phyloP scores from a whole-genome alignment of 1,140 invertebrate species.

The Patella vulgata region DNA sequence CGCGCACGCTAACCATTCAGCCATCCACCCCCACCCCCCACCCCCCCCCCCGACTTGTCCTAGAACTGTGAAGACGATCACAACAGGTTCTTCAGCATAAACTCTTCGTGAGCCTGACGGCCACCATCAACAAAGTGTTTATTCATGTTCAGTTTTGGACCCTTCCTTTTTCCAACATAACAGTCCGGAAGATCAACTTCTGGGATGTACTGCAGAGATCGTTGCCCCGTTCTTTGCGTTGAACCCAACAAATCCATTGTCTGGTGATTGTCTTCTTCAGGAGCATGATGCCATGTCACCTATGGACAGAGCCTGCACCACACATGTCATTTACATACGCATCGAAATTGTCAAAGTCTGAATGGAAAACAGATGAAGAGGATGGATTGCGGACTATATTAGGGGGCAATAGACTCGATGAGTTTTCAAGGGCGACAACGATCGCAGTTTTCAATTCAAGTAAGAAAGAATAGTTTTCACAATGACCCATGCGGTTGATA shows the following conservation, averaged over 20 bases:
- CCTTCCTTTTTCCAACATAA: constrained; percentile 19
- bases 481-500: constrained; percentile 17
- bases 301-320: too few species aligned
- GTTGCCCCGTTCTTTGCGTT: not conserved
- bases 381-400: constrained; percentile 1
- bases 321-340: not conserved
- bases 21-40: too few species aligned
- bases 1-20: too few species aligned
- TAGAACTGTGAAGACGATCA: too few species aligned
- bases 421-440: constrained; percentile 21
- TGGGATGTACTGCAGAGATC: not conserved
- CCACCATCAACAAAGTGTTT: too few species aligned
- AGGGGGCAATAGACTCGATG: constrained; percentile 8
- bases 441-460: constrained; percentile 22
- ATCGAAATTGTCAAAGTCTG: constrained; percentile 10
- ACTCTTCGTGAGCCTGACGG: too few species aligned
- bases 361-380: constrained; percentile 13
- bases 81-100: too few species aligned
- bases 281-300: too few species aligned
- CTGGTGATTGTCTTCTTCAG: too few species aligned
- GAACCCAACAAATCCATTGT: not conserved
- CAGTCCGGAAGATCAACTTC: constrained; percentile 20
- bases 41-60: too few species aligned
- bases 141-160: not conserved
- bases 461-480: constrained; percentile 15